Percentiles rank a stretch among this genome's conserved stretches.
Evolutionary conservation across 2,888 invertebrate species (phyloP).

Genomic region (Eupelmus urozonus): DNA sequence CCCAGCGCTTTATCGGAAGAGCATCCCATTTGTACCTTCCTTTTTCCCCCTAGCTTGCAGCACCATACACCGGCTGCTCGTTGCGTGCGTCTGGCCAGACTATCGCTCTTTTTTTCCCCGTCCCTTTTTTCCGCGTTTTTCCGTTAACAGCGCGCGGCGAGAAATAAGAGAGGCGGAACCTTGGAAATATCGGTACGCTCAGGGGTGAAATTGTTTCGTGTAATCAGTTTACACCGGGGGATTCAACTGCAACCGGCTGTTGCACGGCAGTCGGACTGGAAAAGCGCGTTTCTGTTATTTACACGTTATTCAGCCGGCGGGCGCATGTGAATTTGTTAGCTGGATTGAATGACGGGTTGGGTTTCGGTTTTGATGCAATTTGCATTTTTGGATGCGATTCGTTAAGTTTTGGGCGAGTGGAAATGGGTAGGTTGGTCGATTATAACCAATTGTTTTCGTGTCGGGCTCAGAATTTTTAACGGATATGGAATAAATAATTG

Average conservation of each 20-base stretch:
- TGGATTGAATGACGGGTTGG: no score
- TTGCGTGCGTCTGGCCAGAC: constrained; percentile 15
- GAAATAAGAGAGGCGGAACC: constrained; percentile 21
- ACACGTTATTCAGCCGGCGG: background rate
- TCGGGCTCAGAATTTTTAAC: no score
- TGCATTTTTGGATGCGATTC: no score
- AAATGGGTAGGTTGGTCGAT: no score
- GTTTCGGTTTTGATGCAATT: no score
- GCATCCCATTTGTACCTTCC: background rate
- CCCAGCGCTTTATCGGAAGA: background rate
- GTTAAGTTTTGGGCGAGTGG: no score
- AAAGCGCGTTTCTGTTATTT: constrained; percentile 8
- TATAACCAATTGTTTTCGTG: no score
- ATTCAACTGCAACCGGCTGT: constrained; percentile 26
- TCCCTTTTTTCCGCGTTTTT: constrained; percentile 17
- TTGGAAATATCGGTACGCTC: constrained; percentile 28
- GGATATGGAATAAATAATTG: no score
- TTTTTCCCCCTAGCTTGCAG: background rate
- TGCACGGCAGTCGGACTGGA: background rate
- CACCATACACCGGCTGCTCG: background rate
- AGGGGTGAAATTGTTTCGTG: constrained; percentile 41
- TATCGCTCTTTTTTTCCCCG: constrained; percentile 11
- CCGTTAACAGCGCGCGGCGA: constrained; percentile 19
- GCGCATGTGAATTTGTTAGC: no score
- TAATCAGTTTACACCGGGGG: constrained; percentile 46